A percentile compares a stretch with the other conserved stretches of the same genome.
Evolutionary conservation across 2,113 vertebrate species (phyloP).

Genomic region (Protobothrops flavoviridis): DNA sequence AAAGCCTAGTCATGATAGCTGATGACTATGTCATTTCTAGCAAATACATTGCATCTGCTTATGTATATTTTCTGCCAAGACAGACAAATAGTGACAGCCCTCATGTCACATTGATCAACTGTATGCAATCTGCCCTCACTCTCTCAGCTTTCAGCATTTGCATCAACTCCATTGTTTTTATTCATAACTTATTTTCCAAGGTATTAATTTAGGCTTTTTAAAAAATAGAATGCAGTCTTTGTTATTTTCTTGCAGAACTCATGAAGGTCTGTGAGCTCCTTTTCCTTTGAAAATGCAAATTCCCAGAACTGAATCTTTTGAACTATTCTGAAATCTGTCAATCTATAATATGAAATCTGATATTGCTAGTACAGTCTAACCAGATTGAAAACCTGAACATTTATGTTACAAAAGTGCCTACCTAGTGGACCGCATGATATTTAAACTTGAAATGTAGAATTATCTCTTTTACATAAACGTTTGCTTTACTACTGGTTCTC

Average conservation of each 20-base stretch:
- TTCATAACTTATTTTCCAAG: background rate
- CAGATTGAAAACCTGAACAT: background rate
- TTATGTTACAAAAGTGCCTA: background rate
- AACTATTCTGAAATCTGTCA: background rate
- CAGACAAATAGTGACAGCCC: background rate
- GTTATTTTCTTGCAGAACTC: background rate
- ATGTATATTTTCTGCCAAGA: background rate
- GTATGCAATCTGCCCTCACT: background rate
- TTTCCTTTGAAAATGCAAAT: background rate
- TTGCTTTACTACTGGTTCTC: background rate
- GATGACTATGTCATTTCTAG: background rate
- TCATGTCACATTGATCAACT: background rate
- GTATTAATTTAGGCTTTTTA: background rate
- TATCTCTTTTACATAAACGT: background rate
- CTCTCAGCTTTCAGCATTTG: background rate
- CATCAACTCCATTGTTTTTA: background rate
- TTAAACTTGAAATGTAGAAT: background rate
- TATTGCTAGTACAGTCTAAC: background rate
- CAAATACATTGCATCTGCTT: background rate
- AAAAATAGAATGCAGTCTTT: background rate
- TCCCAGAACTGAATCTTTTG: background rate
- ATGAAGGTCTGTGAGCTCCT: background rate
- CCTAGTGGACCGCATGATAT: background rate
- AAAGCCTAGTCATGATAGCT: background rate
- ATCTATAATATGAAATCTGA: slow-evolving; percentile 9